phyloP scores from a whole-genome alignment of 2,797 vertebrate genomes.

The Emydoidea blandingii region DNA sequence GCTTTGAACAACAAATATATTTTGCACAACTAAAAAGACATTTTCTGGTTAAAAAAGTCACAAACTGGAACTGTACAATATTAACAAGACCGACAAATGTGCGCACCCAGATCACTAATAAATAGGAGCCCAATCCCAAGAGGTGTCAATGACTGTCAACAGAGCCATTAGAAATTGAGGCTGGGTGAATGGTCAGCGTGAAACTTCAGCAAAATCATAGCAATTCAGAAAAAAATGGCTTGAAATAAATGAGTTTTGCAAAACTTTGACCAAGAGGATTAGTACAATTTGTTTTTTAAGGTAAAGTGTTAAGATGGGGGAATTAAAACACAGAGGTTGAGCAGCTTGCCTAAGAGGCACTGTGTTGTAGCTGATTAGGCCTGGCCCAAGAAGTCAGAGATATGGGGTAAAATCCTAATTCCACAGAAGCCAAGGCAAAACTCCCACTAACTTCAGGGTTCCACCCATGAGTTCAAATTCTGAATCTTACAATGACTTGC shows the following conservation, averaged over 20 bases:
- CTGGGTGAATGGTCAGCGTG: background rate
- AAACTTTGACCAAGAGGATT: background rate
- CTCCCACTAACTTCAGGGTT: background rate
- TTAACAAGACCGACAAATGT: background rate
- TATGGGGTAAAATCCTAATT: background rate
- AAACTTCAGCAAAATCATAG: background rate
- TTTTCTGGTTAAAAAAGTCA: background rate
- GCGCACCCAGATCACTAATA: background rate
- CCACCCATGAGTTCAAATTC: background rate
- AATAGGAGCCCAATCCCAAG: background rate
- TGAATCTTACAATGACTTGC: background rate
- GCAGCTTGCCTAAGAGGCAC: background rate
- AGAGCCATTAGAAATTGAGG: background rate
- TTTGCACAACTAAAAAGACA: background rate
- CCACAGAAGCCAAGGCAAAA: background rate
- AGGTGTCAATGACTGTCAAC: background rate
- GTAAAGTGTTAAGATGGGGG: background rate
- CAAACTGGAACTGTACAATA: background rate
- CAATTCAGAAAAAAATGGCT: background rate
- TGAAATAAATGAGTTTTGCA: background rate
- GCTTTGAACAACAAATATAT: background rate
- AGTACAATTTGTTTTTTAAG: background rate
- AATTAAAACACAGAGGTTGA: background rate
- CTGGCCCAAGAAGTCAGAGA: background rate
- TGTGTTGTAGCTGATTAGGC: background rate